phyloP scores from a whole-genome alignment of 1,140 invertebrate genomes.

The Bombus vancouverensis region DNA sequence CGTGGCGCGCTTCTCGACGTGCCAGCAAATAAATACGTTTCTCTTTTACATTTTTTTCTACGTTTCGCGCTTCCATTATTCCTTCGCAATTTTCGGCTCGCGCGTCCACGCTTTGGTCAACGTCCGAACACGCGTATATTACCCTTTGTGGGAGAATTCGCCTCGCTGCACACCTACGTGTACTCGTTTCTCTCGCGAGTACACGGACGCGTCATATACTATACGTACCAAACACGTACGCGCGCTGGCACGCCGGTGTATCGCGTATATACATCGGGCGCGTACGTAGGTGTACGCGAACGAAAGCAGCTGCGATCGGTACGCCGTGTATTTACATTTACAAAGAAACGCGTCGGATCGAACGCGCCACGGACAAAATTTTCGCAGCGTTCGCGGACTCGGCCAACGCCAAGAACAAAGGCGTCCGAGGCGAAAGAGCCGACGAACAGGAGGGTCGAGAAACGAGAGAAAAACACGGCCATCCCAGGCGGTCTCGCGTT shows the following conservation, averaged over 20 bases:
- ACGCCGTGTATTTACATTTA: neutral
- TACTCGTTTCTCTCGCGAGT: neutral
- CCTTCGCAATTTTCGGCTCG: no score
- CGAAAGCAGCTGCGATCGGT: neutral
- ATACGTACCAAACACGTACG: neutral
- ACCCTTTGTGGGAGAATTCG: neutral
- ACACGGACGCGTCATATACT: neutral
- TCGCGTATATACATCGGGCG: neutral
- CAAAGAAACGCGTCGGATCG: neutral
- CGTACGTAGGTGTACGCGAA: neutral
- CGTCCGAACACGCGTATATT: neutral
- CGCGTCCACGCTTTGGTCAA: neutral
- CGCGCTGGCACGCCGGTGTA: neutral
- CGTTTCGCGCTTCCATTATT: neutral
- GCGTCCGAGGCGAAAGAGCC: neutral
- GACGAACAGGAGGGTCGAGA: neutral
- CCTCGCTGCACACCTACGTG: conserved; percentile 2
- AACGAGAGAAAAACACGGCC: neutral
- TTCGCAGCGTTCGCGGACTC: no score
- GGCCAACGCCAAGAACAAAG: neutral
- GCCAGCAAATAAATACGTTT: conserved; percentile 24
- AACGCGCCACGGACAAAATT: neutral
- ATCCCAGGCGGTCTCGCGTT: neutral
- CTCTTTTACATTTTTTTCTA: no score
- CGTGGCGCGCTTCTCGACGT: neutral